These are phyloP conservation scores for Tinamus guttatus DNA, from an alignment of 2,113 vertebrate genomes.

Conservation along the genomic window DNA sequence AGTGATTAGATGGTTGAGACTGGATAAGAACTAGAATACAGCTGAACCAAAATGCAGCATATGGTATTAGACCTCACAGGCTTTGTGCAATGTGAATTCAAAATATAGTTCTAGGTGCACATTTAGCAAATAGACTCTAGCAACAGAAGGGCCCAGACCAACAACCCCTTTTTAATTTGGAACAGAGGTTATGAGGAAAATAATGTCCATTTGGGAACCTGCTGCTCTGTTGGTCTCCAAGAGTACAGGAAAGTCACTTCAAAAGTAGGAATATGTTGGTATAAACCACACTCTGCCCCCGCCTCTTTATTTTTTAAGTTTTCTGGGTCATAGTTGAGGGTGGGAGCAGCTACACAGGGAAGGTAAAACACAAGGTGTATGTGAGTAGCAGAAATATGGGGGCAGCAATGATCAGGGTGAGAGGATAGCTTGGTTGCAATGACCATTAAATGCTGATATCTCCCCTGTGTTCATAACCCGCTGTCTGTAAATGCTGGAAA, in stretches of 20 bases:
- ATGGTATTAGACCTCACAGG: not conserved
- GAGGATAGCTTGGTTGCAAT: not conserved
- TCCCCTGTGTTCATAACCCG: not conserved
- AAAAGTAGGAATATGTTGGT: not conserved
- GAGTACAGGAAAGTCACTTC: not conserved
- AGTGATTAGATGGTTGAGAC: not conserved
- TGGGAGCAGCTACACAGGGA: fast-evolving
- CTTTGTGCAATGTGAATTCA: not conserved
- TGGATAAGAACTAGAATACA: not conserved
- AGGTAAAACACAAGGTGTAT: fast-evolving
- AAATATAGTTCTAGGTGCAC: not conserved
- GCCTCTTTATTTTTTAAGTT: not conserved
- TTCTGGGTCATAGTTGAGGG: not conserved
- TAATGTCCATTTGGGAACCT: not conserved
- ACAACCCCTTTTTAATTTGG: not conserved
- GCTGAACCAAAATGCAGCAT: not conserved
- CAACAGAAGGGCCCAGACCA: not conserved
- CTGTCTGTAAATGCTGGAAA: not conserved
- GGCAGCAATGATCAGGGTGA: not conserved
- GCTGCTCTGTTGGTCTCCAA: not conserved
- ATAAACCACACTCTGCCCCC: fast-evolving
- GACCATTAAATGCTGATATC: no score
- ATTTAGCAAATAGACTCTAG: not conserved
- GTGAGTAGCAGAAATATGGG: not conserved
- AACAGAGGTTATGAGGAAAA: not conserved